Conservation (phyloP, 1,140 invertebrate species). For the Euwallacea fornicatus region DNA sequence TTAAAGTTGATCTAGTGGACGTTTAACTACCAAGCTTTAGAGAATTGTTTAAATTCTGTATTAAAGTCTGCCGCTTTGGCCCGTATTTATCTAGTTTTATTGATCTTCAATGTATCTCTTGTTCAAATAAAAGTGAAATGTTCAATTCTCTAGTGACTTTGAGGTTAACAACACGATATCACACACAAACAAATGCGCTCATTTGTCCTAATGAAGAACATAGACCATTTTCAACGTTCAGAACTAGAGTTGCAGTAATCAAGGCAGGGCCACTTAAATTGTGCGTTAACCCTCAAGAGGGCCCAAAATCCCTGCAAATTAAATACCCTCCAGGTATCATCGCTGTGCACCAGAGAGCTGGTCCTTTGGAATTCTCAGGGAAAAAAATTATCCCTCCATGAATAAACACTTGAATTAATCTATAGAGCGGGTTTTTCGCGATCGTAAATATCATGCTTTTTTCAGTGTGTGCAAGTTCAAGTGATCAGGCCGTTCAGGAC, state of each 20-base stretch:
- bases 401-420: neutral
- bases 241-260: no score
- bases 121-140: no score
- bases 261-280: no score
- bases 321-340: neutral
- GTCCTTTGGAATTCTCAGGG: neutral
- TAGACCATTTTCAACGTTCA: no score
- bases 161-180: no score
- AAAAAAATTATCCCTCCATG: neutral
- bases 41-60: neutral
- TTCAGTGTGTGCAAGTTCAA: conserved; percentile 39
- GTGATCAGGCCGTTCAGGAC: conserved; percentile 39
- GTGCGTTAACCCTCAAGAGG: no score
- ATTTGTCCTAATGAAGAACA: no score
- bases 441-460: conserved; percentile 20
- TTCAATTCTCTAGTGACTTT: no score
- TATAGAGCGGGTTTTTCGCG: neutral
- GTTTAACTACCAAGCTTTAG: neutral
- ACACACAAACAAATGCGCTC: no score
- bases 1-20: neutral
- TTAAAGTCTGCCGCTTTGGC: neutral
- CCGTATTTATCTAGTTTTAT: neutral
- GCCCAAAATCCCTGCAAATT: neutral
- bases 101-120: no score
- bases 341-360: neutral